Percentiles rank a stretch among this genome's conserved stretches.
Conservation (phyloP, 2,113 vertebrate genomes). For the Mus pahari region DNA sequence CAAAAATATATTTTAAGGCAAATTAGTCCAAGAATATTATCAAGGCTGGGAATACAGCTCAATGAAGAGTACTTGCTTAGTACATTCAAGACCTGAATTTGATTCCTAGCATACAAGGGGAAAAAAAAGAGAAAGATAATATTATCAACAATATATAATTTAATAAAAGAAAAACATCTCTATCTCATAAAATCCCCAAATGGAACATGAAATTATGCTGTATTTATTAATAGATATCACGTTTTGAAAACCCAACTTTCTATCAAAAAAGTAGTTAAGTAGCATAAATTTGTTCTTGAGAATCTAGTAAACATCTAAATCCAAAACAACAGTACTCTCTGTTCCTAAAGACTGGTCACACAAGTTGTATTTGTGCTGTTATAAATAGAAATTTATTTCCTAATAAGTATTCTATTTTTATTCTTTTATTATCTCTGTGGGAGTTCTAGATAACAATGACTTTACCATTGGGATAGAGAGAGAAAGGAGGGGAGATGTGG, state of each 20-base stretch:
- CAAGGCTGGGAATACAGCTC: background rate
- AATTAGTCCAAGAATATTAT: background rate
- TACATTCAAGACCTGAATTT: background rate
- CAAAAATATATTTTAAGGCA: conserved; percentile 32
- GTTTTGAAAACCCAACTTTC: conserved; percentile 43
- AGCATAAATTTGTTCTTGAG: conserved; percentile 52
- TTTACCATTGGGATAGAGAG: conserved; percentile 35
- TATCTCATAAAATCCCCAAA: conserved; percentile 5
- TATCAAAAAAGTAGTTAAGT: conserved; percentile 60
- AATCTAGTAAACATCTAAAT: conserved; percentile 68
- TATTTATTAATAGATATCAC: background rate
- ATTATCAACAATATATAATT: conserved; percentile 30
- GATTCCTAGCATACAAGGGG: background rate
- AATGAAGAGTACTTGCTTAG: background rate
- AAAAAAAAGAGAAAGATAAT: background rate
- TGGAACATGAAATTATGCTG: conserved; percentile 42
- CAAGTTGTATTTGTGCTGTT: conserved; percentile 37
- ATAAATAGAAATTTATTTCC: conserved; percentile 79
- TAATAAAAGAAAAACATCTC: conserved; percentile 32
- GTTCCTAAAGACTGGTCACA: conserved; percentile 56
- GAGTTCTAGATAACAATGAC: conserved; percentile 60
- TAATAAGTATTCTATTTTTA: conserved; percentile 73
- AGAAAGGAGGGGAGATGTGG: too few relatives aligned
- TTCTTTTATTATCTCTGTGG: conserved; percentile 57
- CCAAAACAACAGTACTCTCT: conserved; percentile 67